Base-by-base conservation (phyloP, 2,888 invertebrate species). In the Nomada hirtipes region DNA sequence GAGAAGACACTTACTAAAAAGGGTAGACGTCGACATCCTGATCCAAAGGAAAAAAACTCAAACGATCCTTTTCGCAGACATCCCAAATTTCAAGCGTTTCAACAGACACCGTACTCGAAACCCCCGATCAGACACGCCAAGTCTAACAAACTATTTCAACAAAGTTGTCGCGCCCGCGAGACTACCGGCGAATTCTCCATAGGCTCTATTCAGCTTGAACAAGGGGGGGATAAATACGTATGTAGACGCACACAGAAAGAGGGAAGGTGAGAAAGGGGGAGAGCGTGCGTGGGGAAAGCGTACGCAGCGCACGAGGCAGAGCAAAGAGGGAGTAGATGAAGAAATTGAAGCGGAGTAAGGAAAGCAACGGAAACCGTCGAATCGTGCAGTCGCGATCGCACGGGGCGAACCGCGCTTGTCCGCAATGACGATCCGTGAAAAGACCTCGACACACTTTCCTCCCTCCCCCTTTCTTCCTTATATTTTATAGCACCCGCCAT, bases 391-490 rank as follows among this genome's bases (percentile, higher is more conserved):
- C 79, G 83, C 85, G 83, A 83, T 84, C 85, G 87, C 85, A 86
- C 72, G 60, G 86, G 81, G 80, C 87, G 85, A 88, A 81, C 73
- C 86, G 85, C 87, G 73, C 85, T 69, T 89, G 88, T 89, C 88
- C 72, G 89, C 90, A 88, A 90, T 90, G 90, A 91, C 93, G 92
- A 92, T 90, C 93, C 93, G 92, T 93, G 93, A 92, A 93, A 93
- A 93, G 93, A 93, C 93, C 93, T 93, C 93, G 93, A 93, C 93
- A 93, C 90, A 93, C 93, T 93, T 93, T 91, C 89, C 88, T 85
- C 86, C 85, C 84, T 83, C 86, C 84, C 64, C 74, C 70, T 74
- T 85, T 83, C 88, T 76, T 80, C 76, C 89, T 89, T 90, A 90
- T 90, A 90, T 91, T 90, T 20, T 91, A 36, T 13, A 81, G 81